Evolutionary conservation across 2,888 invertebrate species (phyloP).

Genomic region (Xestobium rufovillosum): DNA sequence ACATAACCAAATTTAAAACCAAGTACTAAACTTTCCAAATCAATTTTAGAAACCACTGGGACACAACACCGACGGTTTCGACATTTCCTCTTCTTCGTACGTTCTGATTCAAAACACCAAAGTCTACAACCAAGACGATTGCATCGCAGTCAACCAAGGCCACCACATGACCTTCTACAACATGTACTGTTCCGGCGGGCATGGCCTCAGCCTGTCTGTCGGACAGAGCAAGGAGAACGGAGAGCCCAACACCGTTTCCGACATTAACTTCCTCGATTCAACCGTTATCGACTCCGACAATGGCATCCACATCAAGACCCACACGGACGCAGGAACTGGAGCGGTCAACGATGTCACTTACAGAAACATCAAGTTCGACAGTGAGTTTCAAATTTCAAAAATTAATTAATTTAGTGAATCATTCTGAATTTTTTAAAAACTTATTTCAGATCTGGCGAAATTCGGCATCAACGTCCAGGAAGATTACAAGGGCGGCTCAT

Average conservation of each 20-base stretch:
- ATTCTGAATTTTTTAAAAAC: slow-evolving; percentile 2
- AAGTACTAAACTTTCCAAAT: too few species aligned
- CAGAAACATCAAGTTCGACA: slow-evolving; percentile 20
- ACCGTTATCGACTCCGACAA: slow-evolving; percentile 22
- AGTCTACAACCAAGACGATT: slow-evolving; percentile 25
- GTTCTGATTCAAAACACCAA: slow-evolving; percentile 21
- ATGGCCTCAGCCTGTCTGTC: slow-evolving; percentile 26
- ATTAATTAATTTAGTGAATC: too few species aligned
- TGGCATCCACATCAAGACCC: slow-evolving; percentile 25
- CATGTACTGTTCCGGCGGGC: slow-evolving; percentile 22
- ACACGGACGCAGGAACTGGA: slow-evolving; percentile 21
- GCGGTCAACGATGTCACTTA: slow-evolving; percentile 20
- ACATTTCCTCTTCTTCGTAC: slow-evolving; percentile 18
- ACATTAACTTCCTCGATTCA: slow-evolving; percentile 20
- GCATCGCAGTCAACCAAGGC: slow-evolving; percentile 24
- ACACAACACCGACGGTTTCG: slow-evolving; percentile 24
- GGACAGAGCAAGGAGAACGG: slow-evolving; percentile 19
- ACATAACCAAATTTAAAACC: too few species aligned
- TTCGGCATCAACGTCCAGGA: slow-evolving; percentile 24
- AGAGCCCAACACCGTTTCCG: slow-evolving; percentile 18
- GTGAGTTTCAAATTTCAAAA: slow-evolving; percentile 11
- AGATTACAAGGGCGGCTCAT: slow-evolving; percentile 21
- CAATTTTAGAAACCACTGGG: too few species aligned
- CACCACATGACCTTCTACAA: slow-evolving; percentile 17
- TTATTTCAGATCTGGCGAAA: slow-evolving; percentile 17